These are phyloP conservation scores for Cataglyphis hispanica DNA, from an alignment of 1,140 invertebrate genomes.

Conservation along the genomic window DNA sequence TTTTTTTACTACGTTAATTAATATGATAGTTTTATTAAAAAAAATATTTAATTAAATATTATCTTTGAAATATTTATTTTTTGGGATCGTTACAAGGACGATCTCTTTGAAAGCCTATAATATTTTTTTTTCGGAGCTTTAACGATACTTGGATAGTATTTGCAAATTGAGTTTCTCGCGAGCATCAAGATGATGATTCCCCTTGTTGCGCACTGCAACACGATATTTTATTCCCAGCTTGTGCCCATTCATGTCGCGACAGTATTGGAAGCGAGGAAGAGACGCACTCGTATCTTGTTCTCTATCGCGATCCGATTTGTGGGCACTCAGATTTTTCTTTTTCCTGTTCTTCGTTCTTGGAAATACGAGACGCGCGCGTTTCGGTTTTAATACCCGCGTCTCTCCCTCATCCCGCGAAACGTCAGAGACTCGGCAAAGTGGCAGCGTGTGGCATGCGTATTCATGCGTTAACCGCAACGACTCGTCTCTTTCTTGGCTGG, in stretches of 20 bases:
- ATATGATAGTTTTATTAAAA: no score
- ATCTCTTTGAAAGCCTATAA: neutral
- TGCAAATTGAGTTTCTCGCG: neutral
- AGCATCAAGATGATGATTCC: neutral
- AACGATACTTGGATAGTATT: neutral
- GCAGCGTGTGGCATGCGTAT: conserved; percentile 58
- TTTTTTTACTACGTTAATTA: no score
- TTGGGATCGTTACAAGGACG: neutral
- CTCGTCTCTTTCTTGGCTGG: conserved; percentile 21
- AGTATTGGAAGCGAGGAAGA: neutral
- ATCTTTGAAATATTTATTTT: neutral
- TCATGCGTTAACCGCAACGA: conserved; percentile 48
- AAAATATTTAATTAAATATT: no score
- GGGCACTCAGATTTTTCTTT: conserved; percentile 10
- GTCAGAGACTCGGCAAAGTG: conserved; percentile 50
- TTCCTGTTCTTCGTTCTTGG: neutral
- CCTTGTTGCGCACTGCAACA: neutral
- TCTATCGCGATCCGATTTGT: conserved; percentile 54
- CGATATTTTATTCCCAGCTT: conserved; percentile 35
- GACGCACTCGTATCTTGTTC: neutral
- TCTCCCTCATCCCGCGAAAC: conserved; percentile 6
- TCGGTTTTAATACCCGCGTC: conserved; percentile 19
- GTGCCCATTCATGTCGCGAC: conserved; percentile 18
- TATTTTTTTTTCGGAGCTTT: no score
- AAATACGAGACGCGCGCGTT: conserved; percentile 47